Percentiles rank a stretch among this genome's conserved stretches.
These are phyloP conservation scores for Enteromius anoplus DNA, from an alignment of 2,797 vertebrate species.

Conservation along the genomic window DNA sequence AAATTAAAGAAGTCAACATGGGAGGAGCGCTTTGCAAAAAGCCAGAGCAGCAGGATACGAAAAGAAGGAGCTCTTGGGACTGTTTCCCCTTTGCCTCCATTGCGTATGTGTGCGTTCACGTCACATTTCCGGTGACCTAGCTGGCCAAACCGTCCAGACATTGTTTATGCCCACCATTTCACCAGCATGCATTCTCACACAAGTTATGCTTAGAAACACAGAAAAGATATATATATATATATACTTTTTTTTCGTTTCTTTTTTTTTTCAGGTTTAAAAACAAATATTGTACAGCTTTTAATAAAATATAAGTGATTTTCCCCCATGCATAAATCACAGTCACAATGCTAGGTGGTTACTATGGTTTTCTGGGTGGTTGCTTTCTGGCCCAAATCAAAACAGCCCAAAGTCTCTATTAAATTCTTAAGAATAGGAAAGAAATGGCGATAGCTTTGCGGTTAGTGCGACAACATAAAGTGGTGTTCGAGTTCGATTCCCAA, in stretches of 20 bases:
- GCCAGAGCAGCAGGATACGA: constrained; percentile 21
- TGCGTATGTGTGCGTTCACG: constrained; percentile 24
- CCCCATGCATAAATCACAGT: background rate
- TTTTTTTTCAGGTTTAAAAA: background rate
- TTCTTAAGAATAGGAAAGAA: background rate
- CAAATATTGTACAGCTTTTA: background rate
- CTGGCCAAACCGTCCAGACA: constrained; percentile 32
- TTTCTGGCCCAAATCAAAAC: background rate
- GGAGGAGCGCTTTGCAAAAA: constrained; percentile 7
- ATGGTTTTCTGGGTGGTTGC: background rate
- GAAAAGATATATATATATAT: no score
- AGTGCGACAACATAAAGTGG: background rate
- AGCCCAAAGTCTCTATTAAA: background rate
- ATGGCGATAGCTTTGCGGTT: background rate
- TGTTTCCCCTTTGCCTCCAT: constrained; percentile 35
- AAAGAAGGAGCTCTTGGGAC: constrained; percentile 28
- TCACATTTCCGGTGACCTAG: constrained; percentile 48
- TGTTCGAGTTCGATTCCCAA: background rate
- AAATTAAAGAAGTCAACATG: background rate
- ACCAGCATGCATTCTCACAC: constrained; percentile 14
- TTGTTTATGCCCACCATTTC: constrained; percentile 41
- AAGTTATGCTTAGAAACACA: background rate
- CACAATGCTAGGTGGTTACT: background rate
- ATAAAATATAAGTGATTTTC: background rate
- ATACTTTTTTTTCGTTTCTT: background rate